Conservation (phyloP, 2,888 invertebrate genomes). For the Minunthozetes semirufus region DNA sequence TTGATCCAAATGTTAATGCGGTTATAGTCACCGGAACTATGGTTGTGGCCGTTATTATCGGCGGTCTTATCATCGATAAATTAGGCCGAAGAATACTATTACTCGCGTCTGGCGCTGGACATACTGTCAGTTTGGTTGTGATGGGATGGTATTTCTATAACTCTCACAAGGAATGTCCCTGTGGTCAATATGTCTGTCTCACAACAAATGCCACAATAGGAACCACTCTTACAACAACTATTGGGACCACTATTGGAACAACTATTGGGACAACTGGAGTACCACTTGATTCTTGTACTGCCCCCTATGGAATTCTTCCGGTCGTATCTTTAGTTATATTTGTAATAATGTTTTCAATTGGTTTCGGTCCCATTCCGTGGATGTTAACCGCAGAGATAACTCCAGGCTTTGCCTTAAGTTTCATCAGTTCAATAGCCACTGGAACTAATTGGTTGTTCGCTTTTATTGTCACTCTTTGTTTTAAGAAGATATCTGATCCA, state of each 20-base stretch:
- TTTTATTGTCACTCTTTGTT: constrained; percentile 79
- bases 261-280: not conserved
- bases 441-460: constrained; percentile 85
- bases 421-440: constrained; percentile 79
- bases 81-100: constrained; percentile 79
- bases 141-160: constrained; percentile 76
- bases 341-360: constrained; percentile 77
- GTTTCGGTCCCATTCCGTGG: constrained; percentile 78
- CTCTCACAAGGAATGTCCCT: constrained; percentile 49
- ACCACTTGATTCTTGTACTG: not conserved
- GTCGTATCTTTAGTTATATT: constrained; percentile 73
- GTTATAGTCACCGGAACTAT: constrained; percentile 83
- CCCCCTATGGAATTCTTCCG: constrained; percentile 56
- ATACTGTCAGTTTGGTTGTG: constrained; percentile 60
- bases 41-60: constrained; percentile 69
- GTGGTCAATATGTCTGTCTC: constrained; percentile 19
- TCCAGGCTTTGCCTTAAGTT: constrained; percentile 74
- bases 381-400: constrained; percentile 84
- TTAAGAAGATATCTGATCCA: constrained; percentile 50
- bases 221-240: not conserved
- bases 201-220: not conserved
- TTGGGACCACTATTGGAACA: too few relatives aligned
- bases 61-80: constrained; percentile 75
- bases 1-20: constrained; percentile 64
- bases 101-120: constrained; percentile 65